phyloP scores from a whole-genome alignment of 1,140 invertebrate species.

The Drosophila eugracilis region DNA sequence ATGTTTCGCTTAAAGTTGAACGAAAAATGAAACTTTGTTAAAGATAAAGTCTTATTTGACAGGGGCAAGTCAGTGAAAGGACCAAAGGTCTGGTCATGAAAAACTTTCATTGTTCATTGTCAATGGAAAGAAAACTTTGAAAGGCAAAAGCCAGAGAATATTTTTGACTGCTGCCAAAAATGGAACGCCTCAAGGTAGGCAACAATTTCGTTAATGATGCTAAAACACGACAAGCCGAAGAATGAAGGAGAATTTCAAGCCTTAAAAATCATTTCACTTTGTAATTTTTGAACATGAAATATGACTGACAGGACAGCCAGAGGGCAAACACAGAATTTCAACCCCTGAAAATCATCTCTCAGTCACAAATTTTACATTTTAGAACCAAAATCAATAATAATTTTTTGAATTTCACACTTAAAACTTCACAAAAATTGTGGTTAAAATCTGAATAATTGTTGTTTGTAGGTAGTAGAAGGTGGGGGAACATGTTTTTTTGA shows the following conservation, averaged over 20 bases:
- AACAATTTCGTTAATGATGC: conserved; percentile 60
- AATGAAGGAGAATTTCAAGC: not conserved
- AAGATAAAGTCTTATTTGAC: not conserved
- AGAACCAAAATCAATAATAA: conserved; percentile 5
- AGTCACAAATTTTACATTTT: not conserved
- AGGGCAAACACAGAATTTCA: conserved; percentile 3
- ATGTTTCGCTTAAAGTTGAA: not conserved
- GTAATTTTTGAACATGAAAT: conserved; percentile 37
- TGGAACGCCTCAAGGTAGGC: conserved; percentile 54
- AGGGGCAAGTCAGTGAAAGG: conserved; percentile 3
- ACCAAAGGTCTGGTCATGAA: not conserved
- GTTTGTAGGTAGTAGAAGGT: too few relatives aligned
- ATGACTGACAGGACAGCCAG: conserved; percentile 36
- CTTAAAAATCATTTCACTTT: conserved; percentile 35
- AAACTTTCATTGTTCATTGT: conserved; percentile 23
- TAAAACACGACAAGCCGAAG: conserved; percentile 39
- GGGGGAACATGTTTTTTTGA: not conserved
- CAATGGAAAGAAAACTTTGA: conserved; percentile 6
- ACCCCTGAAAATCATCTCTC: not conserved
- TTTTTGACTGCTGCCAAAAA: conserved; percentile 38
- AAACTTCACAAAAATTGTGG: not conserved
- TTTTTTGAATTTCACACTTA: not conserved
- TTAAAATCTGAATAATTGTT: not conserved
- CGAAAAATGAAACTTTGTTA: not conserved
- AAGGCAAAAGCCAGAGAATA: not conserved